phyloP scores from a whole-genome alignment of 2,888 invertebrate genomes.

The Synergus umbraculus region DNA sequence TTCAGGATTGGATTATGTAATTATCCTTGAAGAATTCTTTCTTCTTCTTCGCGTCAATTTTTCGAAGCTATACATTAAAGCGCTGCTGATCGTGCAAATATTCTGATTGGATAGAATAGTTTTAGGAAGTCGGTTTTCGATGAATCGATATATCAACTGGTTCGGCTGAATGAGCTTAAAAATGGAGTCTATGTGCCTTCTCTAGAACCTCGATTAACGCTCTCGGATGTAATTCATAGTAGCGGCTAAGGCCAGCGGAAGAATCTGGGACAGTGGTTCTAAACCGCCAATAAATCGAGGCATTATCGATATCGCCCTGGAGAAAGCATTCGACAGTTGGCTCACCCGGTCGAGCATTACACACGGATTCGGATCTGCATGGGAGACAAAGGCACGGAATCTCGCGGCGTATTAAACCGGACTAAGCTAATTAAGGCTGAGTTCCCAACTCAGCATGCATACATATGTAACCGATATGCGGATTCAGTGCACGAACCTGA shows the following conservation, averaged over 20 bases:
- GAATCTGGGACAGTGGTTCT: slow-evolving; percentile 66
- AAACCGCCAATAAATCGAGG: slow-evolving; percentile 65
- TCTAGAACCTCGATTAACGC: slow-evolving; percentile 58
- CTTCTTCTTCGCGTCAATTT: neutral
- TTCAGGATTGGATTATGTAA: too few relatives aligned
- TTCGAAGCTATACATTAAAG: slow-evolving; percentile 6
- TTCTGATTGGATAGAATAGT: slow-evolving; percentile 10
- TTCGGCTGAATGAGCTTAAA: slow-evolving; percentile 39
- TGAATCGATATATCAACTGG: slow-evolving; percentile 17
- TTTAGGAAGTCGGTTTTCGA: slow-evolving; percentile 39
- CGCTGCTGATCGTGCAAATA: slow-evolving; percentile 13
- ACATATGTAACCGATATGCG: slow-evolving; percentile 31
- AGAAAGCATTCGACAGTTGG: slow-evolving; percentile 64
- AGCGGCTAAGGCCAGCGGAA: slow-evolving; percentile 51
- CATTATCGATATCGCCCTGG: slow-evolving; percentile 64
- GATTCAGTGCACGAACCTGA: slow-evolving; percentile 1
- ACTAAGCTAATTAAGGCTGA: slow-evolving; percentile 66
- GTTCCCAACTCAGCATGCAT: slow-evolving; percentile 45
- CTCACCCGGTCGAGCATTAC: slow-evolving; percentile 44
- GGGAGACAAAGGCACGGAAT: slow-evolving; percentile 63
- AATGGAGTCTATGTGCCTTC: slow-evolving; percentile 36
- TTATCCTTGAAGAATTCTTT: neutral
- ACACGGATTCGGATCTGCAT: slow-evolving; percentile 42
- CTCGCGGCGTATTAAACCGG: slow-evolving; percentile 59
- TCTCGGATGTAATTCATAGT: slow-evolving; percentile 51